Percentiles rank a stretch among this genome's conserved stretches.
These are phyloP conservation scores for Sebastolobus altivelis DNA, from an alignment of 2,797 vertebrate species.

Conservation along the genomic window DNA sequence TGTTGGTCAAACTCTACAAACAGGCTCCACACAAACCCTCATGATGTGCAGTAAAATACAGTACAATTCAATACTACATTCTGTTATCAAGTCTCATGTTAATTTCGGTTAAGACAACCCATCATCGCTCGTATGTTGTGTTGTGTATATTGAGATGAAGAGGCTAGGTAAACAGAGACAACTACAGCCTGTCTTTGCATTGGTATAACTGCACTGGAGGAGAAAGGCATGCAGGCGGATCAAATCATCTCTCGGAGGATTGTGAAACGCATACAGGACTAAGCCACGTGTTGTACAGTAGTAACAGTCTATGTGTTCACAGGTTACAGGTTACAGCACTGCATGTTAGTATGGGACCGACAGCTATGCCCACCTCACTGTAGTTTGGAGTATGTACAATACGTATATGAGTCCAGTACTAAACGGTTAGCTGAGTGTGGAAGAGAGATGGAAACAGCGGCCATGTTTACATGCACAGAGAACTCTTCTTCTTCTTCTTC, in stretches of 20 bases:
- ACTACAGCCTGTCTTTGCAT: constrained; percentile 23
- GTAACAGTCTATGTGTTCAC: constrained; percentile 63
- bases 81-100: constrained; percentile 14
- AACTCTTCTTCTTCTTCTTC: constrained; percentile 1
- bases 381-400: constrained; percentile 54
- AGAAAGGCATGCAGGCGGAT: constrained; percentile 65
- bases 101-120: constrained; percentile 14
- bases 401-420: constrained; percentile 38
- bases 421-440: constrained; percentile 31
- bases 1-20: background rate
- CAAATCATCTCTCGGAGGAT: constrained; percentile 35
- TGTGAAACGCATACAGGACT: constrained; percentile 56
- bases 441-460: constrained; percentile 25
- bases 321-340: constrained; percentile 52
- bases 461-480: constrained; percentile 71
- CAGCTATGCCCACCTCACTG: constrained; percentile 36
- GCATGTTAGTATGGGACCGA: constrained; percentile 47
- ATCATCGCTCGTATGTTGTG: constrained; percentile 1
- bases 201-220: constrained; percentile 42
- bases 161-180: constrained; percentile 11
- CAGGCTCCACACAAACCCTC: constrained; percentile 12
- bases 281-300: constrained; percentile 48
- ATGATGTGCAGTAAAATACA: constrained; percentile 23
- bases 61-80: constrained; percentile 46
- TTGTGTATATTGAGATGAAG: constrained; percentile 22